phyloP scores from a whole-genome alignment of 2,797 vertebrate genomes.

The Clarias fuscus region DNA sequence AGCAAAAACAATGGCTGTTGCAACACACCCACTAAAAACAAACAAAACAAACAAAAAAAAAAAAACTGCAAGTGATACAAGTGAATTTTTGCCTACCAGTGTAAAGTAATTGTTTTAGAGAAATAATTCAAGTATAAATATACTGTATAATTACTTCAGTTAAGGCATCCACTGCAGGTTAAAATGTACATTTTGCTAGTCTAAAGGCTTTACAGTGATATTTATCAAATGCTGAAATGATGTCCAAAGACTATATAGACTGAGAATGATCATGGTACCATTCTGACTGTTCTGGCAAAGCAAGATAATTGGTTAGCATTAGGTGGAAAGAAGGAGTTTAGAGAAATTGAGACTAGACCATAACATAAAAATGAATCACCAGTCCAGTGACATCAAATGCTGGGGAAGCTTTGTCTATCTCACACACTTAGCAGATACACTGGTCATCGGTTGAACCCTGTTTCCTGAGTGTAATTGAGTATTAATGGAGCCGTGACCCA shows the following conservation, averaged over 20 bases:
- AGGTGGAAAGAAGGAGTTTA: neutral
- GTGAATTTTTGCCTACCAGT: neutral
- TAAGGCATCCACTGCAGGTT: neutral
- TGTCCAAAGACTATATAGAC: neutral
- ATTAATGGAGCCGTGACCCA: constrained; percentile 72
- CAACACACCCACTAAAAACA: neutral
- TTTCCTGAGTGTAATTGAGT: constrained; percentile 61
- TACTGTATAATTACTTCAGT: neutral
- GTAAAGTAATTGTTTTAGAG: neutral
- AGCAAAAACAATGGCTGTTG: neutral
- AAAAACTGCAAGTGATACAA: neutral
- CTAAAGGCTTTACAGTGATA: neutral
- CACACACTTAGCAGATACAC: constrained; percentile 36
- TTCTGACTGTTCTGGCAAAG: neutral
- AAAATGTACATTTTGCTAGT: neutral
- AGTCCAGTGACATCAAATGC: neutral
- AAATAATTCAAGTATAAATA: neutral
- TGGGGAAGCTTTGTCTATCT: constrained; percentile 36
- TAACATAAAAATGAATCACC: neutral
- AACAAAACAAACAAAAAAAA: neutral
- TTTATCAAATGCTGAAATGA: neutral
- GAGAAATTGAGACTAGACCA: neutral
- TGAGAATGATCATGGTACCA: neutral
- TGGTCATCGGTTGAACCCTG: constrained; percentile 32
- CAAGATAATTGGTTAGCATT: neutral